phyloP scores from a whole-genome alignment of 2,888 invertebrate genomes.

The Eucriotettix oculatus region DNA sequence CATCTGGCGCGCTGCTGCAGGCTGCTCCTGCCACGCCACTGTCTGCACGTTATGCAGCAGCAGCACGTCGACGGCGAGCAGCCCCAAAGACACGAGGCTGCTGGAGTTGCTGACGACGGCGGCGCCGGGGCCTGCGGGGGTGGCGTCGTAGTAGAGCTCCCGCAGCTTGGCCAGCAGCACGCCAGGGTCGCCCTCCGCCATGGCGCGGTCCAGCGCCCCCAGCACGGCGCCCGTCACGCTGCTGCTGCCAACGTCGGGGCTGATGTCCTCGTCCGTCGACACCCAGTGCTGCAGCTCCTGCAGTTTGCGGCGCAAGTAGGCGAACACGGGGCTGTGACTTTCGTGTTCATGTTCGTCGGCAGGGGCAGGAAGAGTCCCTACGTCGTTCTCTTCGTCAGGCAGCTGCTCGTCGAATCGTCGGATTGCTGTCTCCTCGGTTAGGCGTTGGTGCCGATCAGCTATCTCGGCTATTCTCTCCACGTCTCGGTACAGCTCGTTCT shows the following conservation, averaged over 20 bases:
- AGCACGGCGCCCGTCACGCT: constrained; percentile 19
- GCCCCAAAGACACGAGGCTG: constrained; percentile 36
- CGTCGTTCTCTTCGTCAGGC: too few species aligned
- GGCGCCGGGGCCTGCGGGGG: constrained; percentile 19
- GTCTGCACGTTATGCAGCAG: constrained; percentile 37
- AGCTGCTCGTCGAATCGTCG: too few species aligned
- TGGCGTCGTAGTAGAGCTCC: constrained; percentile 32
- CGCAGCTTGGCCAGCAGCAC: constrained; percentile 32
- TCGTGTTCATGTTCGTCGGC: too few species aligned
- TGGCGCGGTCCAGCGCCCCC: constrained; percentile 33
- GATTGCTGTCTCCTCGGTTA: too few species aligned
- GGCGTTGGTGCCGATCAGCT: too few species aligned
- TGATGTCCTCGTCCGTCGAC: constrained; percentile 24
- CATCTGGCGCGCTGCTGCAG: constrained; percentile 29
- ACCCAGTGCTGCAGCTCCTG: constrained; percentile 37
- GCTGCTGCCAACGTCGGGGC: not conserved
- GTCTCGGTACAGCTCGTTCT: too few species aligned
- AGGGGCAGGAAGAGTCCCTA: too few species aligned
- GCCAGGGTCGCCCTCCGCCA: constrained; percentile 32
- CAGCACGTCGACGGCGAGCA: constrained; percentile 38
- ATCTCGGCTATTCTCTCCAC: too few species aligned
- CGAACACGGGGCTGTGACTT: constrained; percentile 28
- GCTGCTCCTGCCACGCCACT: constrained; percentile 38
- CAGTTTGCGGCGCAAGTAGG: constrained; percentile 33
- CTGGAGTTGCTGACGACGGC: constrained; percentile 29